phyloP scores from a whole-genome alignment of 2,797 vertebrate genomes.

The Aselliscus stoliczkanus region DNA sequence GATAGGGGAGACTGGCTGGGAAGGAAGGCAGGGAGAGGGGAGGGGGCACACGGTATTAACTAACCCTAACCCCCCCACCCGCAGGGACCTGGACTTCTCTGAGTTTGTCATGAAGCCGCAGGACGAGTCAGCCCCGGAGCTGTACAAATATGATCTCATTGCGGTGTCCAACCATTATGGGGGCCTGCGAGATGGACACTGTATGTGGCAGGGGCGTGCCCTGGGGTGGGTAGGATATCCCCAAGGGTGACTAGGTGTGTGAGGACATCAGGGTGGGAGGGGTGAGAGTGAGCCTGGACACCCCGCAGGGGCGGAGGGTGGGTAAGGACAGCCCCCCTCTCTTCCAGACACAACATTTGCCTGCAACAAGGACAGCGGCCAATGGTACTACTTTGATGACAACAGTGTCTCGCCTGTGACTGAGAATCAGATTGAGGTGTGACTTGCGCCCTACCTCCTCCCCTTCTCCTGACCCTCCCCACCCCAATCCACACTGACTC shows the following conservation, averaged over 20 bases:
- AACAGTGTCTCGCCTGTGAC: constrained; percentile 88
- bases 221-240: background rate
- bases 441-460: background rate
- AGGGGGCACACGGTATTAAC: background rate
- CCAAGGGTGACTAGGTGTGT: background rate
- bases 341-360: constrained; percentile 89
- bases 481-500: background rate
- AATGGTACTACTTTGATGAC: constrained; percentile 94
- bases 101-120: constrained; percentile 84
- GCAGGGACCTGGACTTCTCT: constrained; percentile 89
- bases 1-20: background rate
- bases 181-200: constrained; percentile 90
- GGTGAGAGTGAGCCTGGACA: background rate
- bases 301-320: background rate
- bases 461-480: accelerated
- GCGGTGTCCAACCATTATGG: constrained; percentile 93
- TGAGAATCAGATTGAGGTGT: constrained; percentile 90
- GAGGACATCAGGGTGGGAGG: background rate
- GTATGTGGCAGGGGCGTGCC: constrained; percentile 70
- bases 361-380: constrained; percentile 88
- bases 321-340: background rate
- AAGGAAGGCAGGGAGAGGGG: background rate
- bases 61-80: background rate
- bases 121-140: constrained; percentile 80
- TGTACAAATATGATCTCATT: constrained; percentile 90